Evolutionary conservation across 1,140 invertebrate genomes (phyloP).

Genomic region (Belonocnema kinseyi): DNA sequence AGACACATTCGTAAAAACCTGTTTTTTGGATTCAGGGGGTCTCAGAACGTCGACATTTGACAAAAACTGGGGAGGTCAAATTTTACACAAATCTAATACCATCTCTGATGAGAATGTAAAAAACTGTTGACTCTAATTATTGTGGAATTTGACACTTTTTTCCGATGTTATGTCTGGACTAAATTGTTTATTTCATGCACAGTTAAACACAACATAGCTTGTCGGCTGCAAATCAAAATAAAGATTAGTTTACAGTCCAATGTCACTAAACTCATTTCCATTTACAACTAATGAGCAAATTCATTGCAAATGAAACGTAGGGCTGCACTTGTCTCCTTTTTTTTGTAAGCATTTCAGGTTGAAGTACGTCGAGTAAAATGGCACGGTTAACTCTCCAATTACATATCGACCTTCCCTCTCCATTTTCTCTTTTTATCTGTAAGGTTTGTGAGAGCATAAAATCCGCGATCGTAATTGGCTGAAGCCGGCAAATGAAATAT

Average conservation of each 20-base stretch:
- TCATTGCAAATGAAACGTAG: slow-evolving; percentile 1
- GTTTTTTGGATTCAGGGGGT: too few relatives aligned
- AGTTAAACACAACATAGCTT: neutral
- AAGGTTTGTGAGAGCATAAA: slow-evolving; percentile 50
- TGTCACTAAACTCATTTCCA: neutral
- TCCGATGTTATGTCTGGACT: too few relatives aligned
- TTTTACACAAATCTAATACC: too few relatives aligned
- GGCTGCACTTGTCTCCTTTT: neutral
- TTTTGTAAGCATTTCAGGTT: neutral
- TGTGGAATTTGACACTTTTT: too few relatives aligned
- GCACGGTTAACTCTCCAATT: neutral
- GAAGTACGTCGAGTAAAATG: neutral
- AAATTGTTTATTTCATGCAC: neutral
- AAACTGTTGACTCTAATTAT: too few relatives aligned
- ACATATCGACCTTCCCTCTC: slow-evolving; percentile 6
- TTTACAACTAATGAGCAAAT: slow-evolving; percentile 1
- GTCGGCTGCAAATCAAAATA: neutral
- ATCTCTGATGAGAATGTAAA: too few relatives aligned
- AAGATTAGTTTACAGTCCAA: neutral
- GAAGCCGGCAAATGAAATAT: slow-evolving; percentile 72
- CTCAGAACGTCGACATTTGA: too few relatives aligned
- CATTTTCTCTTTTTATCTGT: slow-evolving; percentile 8
- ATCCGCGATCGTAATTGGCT: slow-evolving; percentile 67
- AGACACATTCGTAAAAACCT: too few relatives aligned
- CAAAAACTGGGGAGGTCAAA: too few relatives aligned